Evolutionary conservation across 2,113 vertebrate genomes (phyloP).

Genomic region (Muscicapa adusta): DNA sequence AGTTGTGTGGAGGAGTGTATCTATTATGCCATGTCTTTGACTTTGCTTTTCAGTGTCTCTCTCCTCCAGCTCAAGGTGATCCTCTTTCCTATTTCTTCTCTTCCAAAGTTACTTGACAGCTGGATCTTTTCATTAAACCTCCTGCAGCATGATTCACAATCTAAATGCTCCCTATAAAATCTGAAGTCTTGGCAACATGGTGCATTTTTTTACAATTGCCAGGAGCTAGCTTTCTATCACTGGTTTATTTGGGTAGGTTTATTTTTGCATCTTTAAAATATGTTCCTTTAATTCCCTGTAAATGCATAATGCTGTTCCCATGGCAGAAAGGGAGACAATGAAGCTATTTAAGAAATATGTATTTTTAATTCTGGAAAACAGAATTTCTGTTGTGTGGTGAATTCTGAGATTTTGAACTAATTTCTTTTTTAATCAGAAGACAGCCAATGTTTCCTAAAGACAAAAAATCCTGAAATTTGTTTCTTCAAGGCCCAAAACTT

Average conservation of each 20-base stretch:
- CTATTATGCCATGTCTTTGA: background rate
- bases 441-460: background rate
- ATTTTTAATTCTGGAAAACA: background rate
- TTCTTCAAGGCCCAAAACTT: background rate
- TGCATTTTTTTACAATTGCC: slow-evolving; percentile 3
- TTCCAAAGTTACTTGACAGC: slow-evolving; percentile 23
- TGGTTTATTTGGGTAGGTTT: slow-evolving; percentile 34
- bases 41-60: background rate
- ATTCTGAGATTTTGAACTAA: background rate
- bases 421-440: background rate
- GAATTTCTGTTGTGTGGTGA: background rate
- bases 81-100: background rate
- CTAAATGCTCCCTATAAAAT: slow-evolving; percentile 34
- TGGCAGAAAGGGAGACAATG: background rate
- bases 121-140: slow-evolving; percentile 19
- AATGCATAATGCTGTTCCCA: background rate
- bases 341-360: background rate
- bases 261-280: slow-evolving; percentile 26
- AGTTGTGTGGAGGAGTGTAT: background rate
- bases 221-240: background rate
- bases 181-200: background rate
- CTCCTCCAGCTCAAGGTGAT: background rate
- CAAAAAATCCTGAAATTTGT: background rate
- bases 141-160: slow-evolving; percentile 12
- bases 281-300: slow-evolving; percentile 12